Percentiles rank a stretch among this genome's conserved stretches.
phyloP scores from a whole-genome alignment of 2,888 invertebrate genomes.

The Leptopilina myrica region DNA sequence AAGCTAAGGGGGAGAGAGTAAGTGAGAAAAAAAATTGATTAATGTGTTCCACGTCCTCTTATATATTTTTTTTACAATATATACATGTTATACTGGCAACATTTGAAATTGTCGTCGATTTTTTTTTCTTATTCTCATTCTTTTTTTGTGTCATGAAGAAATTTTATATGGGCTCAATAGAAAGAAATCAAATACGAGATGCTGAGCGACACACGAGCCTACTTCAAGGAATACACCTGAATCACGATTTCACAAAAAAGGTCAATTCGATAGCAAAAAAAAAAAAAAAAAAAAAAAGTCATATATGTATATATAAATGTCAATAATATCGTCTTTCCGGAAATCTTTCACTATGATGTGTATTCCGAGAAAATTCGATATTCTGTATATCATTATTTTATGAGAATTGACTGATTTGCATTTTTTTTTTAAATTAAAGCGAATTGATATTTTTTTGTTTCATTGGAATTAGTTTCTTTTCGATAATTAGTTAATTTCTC shows the following conservation, averaged over 20 bases:
- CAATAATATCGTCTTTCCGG: slow-evolving; percentile 5
- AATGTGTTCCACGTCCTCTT: slow-evolving; percentile 39
- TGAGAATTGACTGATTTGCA: too few relatives aligned
- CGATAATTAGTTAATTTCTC: too few relatives aligned
- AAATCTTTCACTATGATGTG: background rate
- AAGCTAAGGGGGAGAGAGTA: slow-evolving; percentile 31
- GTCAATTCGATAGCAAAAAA: slow-evolving; percentile 19
- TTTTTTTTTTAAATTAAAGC: background rate
- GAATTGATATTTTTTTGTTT: background rate
- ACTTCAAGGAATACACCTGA: slow-evolving; percentile 32
- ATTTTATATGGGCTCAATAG: slow-evolving; percentile 35
- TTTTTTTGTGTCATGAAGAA: slow-evolving; percentile 12
- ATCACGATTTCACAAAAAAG: slow-evolving; percentile 14
- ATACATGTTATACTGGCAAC: background rate
- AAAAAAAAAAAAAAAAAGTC: background rate
- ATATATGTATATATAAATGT: background rate
- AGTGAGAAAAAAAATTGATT: slow-evolving; percentile 41
- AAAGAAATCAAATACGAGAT: slow-evolving; percentile 28
- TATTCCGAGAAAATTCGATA: background rate
- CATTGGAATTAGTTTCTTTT: background rate
- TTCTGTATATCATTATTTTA: background rate
- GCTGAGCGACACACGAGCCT: slow-evolving; percentile 14
- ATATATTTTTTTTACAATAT: slow-evolving; percentile 22
- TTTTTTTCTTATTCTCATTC: background rate
- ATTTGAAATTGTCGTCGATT: slow-evolving; percentile 28